Evolutionary conservation across 2,888 invertebrate genomes (phyloP).

Genomic region (Clitarchus hookeri): DNA sequence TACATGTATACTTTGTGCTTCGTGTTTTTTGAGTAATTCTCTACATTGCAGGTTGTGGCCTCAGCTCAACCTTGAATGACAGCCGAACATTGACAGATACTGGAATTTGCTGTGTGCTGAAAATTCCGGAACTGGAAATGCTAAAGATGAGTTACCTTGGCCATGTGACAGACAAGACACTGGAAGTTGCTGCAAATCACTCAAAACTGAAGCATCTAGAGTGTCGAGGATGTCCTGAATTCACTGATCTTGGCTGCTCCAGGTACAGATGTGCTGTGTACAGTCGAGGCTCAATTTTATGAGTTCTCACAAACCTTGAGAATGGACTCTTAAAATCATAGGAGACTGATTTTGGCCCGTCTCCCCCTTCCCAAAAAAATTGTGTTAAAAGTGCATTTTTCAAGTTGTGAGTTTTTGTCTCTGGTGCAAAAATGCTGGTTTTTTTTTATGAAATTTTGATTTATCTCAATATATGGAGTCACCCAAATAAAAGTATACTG

Average conservation of each 20-base stretch:
- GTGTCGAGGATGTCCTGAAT: slow-evolving; percentile 47
- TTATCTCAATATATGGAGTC: too few relatives aligned
- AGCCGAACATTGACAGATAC: slow-evolving; percentile 45
- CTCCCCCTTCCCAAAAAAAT: too few relatives aligned
- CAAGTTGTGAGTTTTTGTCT: too few relatives aligned
- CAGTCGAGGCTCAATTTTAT: too few relatives aligned
- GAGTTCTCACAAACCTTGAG: too few relatives aligned
- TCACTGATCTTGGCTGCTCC: slow-evolving; percentile 45
- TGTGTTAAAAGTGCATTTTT: too few relatives aligned
- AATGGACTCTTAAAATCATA: too few relatives aligned
- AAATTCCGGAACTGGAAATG: slow-evolving; percentile 48
- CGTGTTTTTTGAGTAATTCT: neutral
- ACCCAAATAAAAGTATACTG: too few relatives aligned
- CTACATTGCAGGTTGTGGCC: neutral
- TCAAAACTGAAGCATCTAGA: slow-evolving; percentile 47
- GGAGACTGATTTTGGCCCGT: too few relatives aligned
- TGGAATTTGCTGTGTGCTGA: slow-evolving; percentile 47
- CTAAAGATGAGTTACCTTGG: slow-evolving; percentile 48
- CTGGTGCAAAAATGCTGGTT: too few relatives aligned
- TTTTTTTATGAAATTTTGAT: too few relatives aligned
- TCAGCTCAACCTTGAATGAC: neutral
- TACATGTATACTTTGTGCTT: neutral
- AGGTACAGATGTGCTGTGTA: slow-evolving; percentile 29
- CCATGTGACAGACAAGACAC: slow-evolving; percentile 46
- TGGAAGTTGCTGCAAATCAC: slow-evolving; percentile 44